Conservation (phyloP, 2,113 vertebrate genomes). For the Hippocampus abdominalis region DNA sequence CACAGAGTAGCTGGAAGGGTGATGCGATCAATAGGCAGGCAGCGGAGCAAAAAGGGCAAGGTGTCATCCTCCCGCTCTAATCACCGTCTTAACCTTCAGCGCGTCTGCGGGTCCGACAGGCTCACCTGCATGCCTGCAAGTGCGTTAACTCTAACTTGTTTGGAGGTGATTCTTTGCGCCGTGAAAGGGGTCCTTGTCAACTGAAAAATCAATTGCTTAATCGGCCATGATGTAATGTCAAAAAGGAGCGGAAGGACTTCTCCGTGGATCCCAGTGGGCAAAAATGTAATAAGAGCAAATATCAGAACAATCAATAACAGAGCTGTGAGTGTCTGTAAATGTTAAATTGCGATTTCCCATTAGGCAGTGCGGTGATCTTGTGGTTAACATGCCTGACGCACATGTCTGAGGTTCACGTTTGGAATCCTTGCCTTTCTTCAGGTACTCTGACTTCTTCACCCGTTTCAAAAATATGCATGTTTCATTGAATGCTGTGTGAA, state of each 20-base stretch:
- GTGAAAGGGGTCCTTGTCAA: conserved; percentile 1
- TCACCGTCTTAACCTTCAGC: conserved; percentile 63
- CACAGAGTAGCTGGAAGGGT: conserved; percentile 33
- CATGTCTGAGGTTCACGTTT: no score
- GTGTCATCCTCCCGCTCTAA: conserved; percentile 50
- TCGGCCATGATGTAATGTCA: background rate
- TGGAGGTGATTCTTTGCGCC: conserved; percentile 2
- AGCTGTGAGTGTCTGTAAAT: no score
- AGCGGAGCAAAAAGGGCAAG: conserved; percentile 55
- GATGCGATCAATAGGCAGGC: conserved; percentile 51
- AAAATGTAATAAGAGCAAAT: no score
- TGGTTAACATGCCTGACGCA: no score
- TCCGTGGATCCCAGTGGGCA: no score
- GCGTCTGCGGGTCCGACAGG: conserved; percentile 36
- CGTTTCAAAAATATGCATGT: background rate
- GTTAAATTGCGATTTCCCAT: no score
- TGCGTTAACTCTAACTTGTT: conserved; percentile 22
- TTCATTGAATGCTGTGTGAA: no score
- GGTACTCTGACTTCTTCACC: no score
- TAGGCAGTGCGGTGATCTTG: no score
- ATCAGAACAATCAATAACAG: no score
- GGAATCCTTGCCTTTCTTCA: no score
- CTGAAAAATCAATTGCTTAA: background rate
- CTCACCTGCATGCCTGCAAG: conserved; percentile 33
- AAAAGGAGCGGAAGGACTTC: background rate